Percentiles rank a stretch among this genome's conserved stretches.
Conservation (phyloP, 2,797 vertebrate species). For the Cirrhinus mrigala region DNA sequence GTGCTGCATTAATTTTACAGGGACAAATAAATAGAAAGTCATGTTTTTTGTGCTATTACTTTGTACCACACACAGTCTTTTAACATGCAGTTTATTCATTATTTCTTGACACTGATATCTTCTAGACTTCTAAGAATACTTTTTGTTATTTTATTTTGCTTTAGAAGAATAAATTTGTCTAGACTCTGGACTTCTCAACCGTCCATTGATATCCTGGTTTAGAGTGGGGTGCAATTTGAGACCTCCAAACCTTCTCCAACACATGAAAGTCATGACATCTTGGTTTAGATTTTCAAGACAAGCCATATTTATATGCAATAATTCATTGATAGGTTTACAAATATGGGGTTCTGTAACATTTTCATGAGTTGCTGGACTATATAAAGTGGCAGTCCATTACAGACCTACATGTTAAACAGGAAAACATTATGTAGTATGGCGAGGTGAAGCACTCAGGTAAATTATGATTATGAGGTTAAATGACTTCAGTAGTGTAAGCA, state of each 20-base stretch:
- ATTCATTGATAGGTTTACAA: not conserved
- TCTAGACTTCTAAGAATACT: not conserved
- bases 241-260: not conserved
- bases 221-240: not conserved
- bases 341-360: constrained; percentile 20
- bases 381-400: constrained; percentile 34
- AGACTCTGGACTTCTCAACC: not conserved
- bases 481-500: constrained; percentile 70
- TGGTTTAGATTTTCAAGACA: not conserved
- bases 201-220: not conserved
- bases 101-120: not conserved
- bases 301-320: not conserved
- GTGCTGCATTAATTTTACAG: not conserved
- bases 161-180: not conserved
- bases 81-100: not conserved
- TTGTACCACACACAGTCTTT: not conserved
- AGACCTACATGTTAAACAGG: constrained; percentile 37
- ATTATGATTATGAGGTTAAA: constrained; percentile 49
- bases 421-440: constrained; percentile 37
- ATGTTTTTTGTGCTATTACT: not conserved
- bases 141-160: not conserved
- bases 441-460: constrained; percentile 51
- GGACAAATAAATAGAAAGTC: not conserved
- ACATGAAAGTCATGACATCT: not conserved
- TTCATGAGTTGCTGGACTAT: constrained; percentile 14